phyloP scores from a whole-genome alignment of 2,888 invertebrate genomes.

The Endotricha flammealis region DNA sequence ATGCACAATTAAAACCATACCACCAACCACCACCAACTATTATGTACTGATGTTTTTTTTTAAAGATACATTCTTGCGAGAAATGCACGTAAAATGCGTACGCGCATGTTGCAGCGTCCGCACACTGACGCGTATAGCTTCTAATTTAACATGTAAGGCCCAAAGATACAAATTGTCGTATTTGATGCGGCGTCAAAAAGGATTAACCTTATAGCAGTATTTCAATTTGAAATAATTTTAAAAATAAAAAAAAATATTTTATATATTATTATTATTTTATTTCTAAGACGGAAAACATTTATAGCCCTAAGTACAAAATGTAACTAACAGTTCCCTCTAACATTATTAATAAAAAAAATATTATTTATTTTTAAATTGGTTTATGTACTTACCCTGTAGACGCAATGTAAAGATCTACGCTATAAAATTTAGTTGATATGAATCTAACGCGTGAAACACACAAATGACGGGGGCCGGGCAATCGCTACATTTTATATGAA shows the following conservation, averaged over 20 bases:
- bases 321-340: constrained; percentile 61
- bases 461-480: no score
- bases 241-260: constrained; percentile 34
- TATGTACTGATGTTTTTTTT: no score
- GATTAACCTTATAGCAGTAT: constrained; percentile 58
- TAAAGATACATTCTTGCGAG: no score
- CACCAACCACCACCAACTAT: no score
- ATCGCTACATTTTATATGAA: no score
- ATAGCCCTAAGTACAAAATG: constrained; percentile 68
- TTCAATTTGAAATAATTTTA: constrained; percentile 38
- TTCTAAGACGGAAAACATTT: constrained; percentile 43
- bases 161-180: constrained; percentile 62
- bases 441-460: no score
- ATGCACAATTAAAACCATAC: no score
- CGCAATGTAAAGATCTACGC: constrained; percentile 41
- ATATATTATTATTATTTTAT: constrained; percentile 38
- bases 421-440: constrained; percentile 39
- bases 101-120: background rate
- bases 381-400: constrained; percentile 67
- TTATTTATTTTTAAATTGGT: constrained; percentile 55
- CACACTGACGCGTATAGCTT: constrained; percentile 52
- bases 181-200: constrained; percentile 45
- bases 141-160: constrained; percentile 61
- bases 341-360: constrained; percentile 40
- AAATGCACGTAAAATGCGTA: background rate